A percentile compares a stretch with the other conserved stretches of the same genome.
These are phyloP conservation scores for Cistogaster globosa DNA, from an alignment of 2,888 invertebrate genomes.

Conservation along the genomic window DNA sequence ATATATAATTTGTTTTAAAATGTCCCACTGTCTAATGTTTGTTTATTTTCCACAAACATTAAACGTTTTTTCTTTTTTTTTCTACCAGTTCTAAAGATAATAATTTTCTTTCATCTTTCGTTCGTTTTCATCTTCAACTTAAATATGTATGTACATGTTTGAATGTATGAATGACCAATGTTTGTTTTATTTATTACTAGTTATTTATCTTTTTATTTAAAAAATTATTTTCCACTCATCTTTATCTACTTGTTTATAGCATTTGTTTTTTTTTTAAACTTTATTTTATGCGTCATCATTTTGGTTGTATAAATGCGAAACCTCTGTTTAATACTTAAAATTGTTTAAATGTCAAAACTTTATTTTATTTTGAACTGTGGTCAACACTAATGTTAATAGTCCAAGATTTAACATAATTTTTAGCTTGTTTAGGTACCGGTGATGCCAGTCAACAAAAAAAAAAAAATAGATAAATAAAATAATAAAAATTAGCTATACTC, in stretches of 20 bases:
- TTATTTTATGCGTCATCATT: constrained; percentile 45
- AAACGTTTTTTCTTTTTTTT: constrained; percentile 14
- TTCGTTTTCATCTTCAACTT: constrained; percentile 48
- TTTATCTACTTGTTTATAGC: constrained; percentile 22
- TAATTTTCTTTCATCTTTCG: constrained; percentile 42
- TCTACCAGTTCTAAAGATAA: constrained; percentile 22
- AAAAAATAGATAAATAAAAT: too few relatives aligned
- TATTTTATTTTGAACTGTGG: constrained; percentile 5
- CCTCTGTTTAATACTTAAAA: not conserved
- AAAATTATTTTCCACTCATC: constrained; percentile 12
- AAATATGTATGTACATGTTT: not conserved
- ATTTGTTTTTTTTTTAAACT: constrained; percentile 33
- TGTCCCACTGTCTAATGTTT: constrained; percentile 26
- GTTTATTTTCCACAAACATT: constrained; percentile 10
- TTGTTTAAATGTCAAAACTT: not conserved
- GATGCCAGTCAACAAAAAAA: too few relatives aligned
- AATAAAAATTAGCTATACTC: too few relatives aligned
- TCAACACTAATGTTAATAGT: not conserved
- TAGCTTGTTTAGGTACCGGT: too few relatives aligned
- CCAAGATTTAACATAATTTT: too few relatives aligned
- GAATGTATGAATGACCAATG: constrained; percentile 41
- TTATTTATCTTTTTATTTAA: constrained; percentile 36
- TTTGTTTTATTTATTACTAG: constrained; percentile 67
- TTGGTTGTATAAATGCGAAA: constrained; percentile 1
- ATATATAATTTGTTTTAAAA: not conserved